Conservation (phyloP, 2,797 vertebrate genomes). For the Somateria mollissima region DNA sequence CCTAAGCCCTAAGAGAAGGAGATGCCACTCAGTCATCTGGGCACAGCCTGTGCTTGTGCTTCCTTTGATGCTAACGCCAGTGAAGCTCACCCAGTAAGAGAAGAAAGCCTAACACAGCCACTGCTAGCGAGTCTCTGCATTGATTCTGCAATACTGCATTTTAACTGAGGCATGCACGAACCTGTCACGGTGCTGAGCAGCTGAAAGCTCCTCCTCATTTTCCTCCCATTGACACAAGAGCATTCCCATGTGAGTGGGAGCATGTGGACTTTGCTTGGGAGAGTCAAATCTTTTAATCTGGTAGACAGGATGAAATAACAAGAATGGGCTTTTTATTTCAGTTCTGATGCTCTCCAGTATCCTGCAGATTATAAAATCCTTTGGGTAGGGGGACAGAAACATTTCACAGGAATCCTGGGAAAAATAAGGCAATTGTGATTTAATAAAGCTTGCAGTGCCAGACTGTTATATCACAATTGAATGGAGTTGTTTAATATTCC, state of each 20-base stretch:
- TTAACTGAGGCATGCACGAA: slow-evolving; percentile 34
- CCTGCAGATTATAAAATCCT: slow-evolving; percentile 15
- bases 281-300: not conserved
- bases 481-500: slow-evolving; percentile 48
- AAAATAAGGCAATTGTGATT: slow-evolving; percentile 47
- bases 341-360: not conserved
- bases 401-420: slow-evolving; percentile 30
- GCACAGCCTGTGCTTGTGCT: not conserved
- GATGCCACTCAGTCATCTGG: not conserved
- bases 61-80: slow-evolving; percentile 21
- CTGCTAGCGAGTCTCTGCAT: not conserved
- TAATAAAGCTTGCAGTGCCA: slow-evolving; percentile 53
- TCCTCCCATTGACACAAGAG: slow-evolving; percentile 2
- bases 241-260: not conserved
- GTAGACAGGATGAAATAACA: not conserved
- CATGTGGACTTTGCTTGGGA: not conserved
- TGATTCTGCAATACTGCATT: slow-evolving; percentile 49
- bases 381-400: not conserved
- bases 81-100: not conserved
- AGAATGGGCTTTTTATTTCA: slow-evolving; percentile 1
- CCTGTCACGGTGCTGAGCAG: slow-evolving; percentile 38
- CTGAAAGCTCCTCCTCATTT: not conserved
- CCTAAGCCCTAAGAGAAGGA: not conserved
- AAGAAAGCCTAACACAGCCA: not conserved
- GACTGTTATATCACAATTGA: slow-evolving; percentile 51